Evolutionary conservation across 2,113 vertebrate species (phyloP).

Genomic region (Ophiodon elongatus): DNA sequence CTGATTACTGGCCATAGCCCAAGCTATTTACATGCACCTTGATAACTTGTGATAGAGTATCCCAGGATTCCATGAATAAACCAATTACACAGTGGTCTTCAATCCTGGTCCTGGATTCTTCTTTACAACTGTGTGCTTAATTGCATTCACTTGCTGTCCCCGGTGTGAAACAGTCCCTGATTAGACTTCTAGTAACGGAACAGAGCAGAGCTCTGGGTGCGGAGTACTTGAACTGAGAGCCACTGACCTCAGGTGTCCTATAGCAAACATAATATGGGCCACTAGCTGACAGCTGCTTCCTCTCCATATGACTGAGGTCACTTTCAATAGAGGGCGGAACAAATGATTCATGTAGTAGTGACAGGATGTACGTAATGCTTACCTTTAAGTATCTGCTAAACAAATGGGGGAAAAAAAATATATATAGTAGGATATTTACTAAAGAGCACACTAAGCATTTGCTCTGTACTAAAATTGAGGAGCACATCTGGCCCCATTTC

Average conservation of each 20-base stretch:
- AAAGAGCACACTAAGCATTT: conserved; percentile 36
- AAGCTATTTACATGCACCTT: conserved; percentile 65
- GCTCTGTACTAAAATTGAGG: conserved; percentile 47
- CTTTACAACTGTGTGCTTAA: conserved; percentile 50
- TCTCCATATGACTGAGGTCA: conserved; percentile 15
- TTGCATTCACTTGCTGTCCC: conserved; percentile 53
- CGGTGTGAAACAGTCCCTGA: conserved; percentile 52
- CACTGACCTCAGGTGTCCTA: conserved; percentile 59
- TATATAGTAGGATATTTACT: conserved; percentile 7
- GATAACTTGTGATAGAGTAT: conserved; percentile 67
- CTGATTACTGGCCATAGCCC: conserved; percentile 33
- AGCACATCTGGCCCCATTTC: conserved; percentile 51
- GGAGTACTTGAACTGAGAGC: conserved; percentile 36
- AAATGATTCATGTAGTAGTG: conserved; percentile 24
- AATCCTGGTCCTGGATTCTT: conserved; percentile 51
- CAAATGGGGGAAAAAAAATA: neutral
- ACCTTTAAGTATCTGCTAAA: conserved; percentile 27
- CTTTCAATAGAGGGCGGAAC: conserved; percentile 17
- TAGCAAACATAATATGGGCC: conserved; percentile 32
- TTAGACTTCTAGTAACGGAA: conserved; percentile 53
- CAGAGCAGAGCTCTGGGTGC: conserved; percentile 23
- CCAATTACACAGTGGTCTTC: conserved; percentile 65
- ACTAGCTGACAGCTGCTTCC: conserved; percentile 26
- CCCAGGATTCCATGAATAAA: conserved; percentile 65
- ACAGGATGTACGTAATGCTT: conserved; percentile 20